These are phyloP conservation scores for Vandiemenella viatica DNA, from an alignment of 2,888 invertebrate species.

Conservation along the genomic window DNA sequence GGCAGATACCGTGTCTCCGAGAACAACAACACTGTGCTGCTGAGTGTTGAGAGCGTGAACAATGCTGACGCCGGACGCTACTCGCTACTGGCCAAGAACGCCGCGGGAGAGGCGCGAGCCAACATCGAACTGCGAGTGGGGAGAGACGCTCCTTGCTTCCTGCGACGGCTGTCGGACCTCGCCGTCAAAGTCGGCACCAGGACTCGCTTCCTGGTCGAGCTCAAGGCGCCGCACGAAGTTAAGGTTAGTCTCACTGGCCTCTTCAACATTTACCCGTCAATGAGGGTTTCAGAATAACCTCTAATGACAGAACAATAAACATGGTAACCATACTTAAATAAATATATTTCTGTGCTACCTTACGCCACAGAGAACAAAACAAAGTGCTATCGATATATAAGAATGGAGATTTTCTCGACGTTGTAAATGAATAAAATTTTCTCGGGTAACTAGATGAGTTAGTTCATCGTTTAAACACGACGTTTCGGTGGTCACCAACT, in stretches of 20 bases:
- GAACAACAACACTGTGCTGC: constrained; percentile 34
- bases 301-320: too few relatives aligned
- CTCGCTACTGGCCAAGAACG: constrained; percentile 54
- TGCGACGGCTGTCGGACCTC: constrained; percentile 69
- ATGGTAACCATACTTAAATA: too few relatives aligned
- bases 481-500: too few relatives aligned
- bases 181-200: constrained; percentile 81
- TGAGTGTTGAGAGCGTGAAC: constrained; percentile 25
- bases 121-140: constrained; percentile 41
- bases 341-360: too few relatives aligned
- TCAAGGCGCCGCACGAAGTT: constrained; percentile 60
- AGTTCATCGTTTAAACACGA: too few relatives aligned
- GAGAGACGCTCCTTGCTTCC: constrained; percentile 62
- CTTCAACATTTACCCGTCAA: too few relatives aligned
- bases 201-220: constrained; percentile 70
- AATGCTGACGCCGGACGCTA: constrained; percentile 34
- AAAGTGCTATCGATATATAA: too few relatives aligned
- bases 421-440: too few relatives aligned
- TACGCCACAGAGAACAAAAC: too few relatives aligned
- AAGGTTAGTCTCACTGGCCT: constrained; percentile 49
- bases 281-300: too few relatives aligned
- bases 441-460: too few relatives aligned
- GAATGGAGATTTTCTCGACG: too few relatives aligned
- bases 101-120: constrained; percentile 37
- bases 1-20: constrained; percentile 43